phyloP scores from a whole-genome alignment of 2,888 invertebrate genomes.

The Geotrupes spiniger region DNA sequence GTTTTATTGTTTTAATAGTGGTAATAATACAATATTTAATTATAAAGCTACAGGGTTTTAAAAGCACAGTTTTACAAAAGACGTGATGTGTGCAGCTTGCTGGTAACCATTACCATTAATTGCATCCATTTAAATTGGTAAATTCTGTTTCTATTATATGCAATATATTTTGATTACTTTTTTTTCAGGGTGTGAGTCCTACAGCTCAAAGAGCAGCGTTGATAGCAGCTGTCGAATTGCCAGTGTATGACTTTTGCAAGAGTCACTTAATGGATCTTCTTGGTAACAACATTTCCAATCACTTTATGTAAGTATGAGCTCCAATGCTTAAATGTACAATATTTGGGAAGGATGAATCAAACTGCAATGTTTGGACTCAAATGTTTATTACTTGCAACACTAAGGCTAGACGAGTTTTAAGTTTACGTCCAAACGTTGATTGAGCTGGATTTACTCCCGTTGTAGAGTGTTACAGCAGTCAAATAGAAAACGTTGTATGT shows the following conservation, averaged over 20 bases:
- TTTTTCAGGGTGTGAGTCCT: constrained; percentile 78
- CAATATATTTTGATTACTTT: constrained; percentile 3
- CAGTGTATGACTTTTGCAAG: constrained; percentile 90
- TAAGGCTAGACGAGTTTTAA: no score
- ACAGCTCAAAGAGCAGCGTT: constrained; percentile 92
- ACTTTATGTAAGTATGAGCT: constrained; percentile 78
- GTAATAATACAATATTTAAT: no score
- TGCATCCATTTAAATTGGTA: not conserved
- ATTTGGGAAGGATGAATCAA: no score
- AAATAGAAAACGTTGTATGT: no score
- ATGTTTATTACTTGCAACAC: no score
- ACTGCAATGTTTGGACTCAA: constrained; percentile 6
- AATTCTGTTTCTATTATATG: constrained; percentile 5
- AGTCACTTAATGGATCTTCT: constrained; percentile 64
- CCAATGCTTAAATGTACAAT: no score
- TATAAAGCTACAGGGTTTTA: no score
- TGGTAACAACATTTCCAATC: constrained; percentile 80
- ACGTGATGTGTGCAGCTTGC: not conserved
- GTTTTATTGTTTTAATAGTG: not conserved
- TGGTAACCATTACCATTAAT: not conserved
- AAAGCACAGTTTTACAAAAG: no score
- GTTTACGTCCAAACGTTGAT: no score
- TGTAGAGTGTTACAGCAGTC: no score
- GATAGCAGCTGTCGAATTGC: constrained; percentile 91
- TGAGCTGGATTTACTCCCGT: no score